Conservation (phyloP, 53 echinoderm and acorn worm species). For the Echinarachnius parma region DNA sequence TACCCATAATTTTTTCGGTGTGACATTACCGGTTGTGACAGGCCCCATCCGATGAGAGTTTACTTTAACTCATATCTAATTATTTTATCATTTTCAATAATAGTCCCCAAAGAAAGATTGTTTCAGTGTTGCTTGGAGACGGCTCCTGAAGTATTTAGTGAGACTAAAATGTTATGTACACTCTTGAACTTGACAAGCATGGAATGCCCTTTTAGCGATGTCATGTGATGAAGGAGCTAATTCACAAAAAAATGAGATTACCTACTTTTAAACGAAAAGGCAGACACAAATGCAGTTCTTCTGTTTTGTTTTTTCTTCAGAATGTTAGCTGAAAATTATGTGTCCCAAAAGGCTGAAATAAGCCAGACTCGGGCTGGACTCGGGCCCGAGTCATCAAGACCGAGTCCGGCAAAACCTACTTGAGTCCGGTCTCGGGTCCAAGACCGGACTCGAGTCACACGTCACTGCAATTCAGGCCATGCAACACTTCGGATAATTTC, state of each 20-base stretch:
- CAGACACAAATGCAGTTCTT: conserved; percentile 15
- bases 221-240: conserved; percentile 11
- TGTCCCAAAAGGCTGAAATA: conserved; percentile 11
- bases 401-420: conserved; percentile 4
- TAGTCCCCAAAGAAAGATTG: conserved; percentile 14
- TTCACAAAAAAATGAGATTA: conserved; percentile 14
- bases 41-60: conserved; percentile 24
- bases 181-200: conserved; percentile 11
- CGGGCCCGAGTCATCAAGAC: conserved; percentile 20
- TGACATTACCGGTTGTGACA: conserved; percentile 4
- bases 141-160: conserved; percentile 16
- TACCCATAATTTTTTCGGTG: conserved; percentile 1
- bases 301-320: conserved; percentile 21
- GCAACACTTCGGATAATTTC: conserved; percentile 24
- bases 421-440: conserved; percentile 1
- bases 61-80: conserved; percentile 24
- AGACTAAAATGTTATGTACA: conserved; percentile 11
- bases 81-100: conserved; percentile 13
- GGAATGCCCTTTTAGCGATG: conserved; percentile 15
- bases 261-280: conserved; percentile 15
- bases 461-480: conserved; percentile 23
- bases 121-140: conserved; percentile 3
- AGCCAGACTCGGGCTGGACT: conserved; percentile 12
- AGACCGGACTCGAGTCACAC: conserved; percentile 1
- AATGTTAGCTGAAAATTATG: conserved; percentile 14